Percentiles rank a stretch among this genome's conserved stretches.
Conservation (phyloP, 2,113 vertebrate species). For the Marcusenius ussheri region DNA sequence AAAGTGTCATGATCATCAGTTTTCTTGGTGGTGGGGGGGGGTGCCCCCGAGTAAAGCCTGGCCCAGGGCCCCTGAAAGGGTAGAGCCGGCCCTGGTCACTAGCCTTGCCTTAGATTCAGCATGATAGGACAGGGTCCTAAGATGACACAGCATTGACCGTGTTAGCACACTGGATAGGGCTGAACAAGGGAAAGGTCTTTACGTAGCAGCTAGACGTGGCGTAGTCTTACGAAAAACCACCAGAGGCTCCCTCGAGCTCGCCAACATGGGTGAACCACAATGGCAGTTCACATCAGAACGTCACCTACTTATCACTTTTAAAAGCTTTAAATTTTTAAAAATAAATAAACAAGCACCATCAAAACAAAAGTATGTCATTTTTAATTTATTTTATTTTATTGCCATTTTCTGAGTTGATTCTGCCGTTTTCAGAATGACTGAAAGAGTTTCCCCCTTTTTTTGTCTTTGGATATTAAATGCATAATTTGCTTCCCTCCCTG, state of each 20-base stretch:
- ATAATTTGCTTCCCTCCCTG: constrained; percentile 39
- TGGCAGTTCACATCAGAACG: constrained; percentile 29
- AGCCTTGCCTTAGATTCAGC: constrained; percentile 16
- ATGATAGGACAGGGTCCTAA: not conserved
- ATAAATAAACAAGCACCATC: constrained; percentile 43
- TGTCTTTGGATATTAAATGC: constrained; percentile 35
- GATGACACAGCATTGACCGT: not conserved
- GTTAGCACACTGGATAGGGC: not conserved
- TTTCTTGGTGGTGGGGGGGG: not conserved
- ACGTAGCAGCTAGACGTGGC: not conserved
- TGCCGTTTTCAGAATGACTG: constrained; percentile 37
- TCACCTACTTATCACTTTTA: constrained; percentile 30
- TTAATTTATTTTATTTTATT: constrained; percentile 46
- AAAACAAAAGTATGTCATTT: constrained; percentile 41
- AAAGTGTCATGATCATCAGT: not conserved
- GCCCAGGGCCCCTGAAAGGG: not conserved
- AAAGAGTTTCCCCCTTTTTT: constrained; percentile 32
- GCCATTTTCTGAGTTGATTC: constrained; percentile 26
- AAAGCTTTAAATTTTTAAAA: constrained; percentile 35
- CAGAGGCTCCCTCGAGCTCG: constrained; percentile 38
- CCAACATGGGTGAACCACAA: constrained; percentile 24
- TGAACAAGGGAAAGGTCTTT: not conserved
- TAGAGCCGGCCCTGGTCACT: constrained; percentile 25
- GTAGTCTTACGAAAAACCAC: constrained; percentile 34
- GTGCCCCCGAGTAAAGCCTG: not conserved